Base-by-base conservation (phyloP, 2,888 invertebrate species). In the Drosophila buzzatii region DNA sequence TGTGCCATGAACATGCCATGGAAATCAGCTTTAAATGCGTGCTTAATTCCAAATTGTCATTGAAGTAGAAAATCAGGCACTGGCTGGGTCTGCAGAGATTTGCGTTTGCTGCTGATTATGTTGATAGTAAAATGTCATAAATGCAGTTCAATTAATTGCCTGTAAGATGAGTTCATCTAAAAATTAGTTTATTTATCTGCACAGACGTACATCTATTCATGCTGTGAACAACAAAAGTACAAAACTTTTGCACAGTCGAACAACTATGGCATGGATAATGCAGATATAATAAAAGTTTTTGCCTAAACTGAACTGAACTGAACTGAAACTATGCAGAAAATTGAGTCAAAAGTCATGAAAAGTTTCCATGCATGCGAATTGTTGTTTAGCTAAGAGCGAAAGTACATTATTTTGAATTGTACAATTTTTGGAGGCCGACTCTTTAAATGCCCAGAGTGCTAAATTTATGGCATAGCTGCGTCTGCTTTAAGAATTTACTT, bases 331-430 rank as follows among this genome's bases (percentile, higher is more conserved):
- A 66, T 73, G 73, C 65, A 49, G 70, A 63, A 73, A 76, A 77
- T 76, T 66, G 53, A 77, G 76, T 76, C 70, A 77, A 64, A 73
- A 77, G 73, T 73, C 76, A 66, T 58, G 45, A 20, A 73, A 76
- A 73, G 20, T 77, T 77, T 73, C 55, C 49, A 45, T 53, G 56
- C 57, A 76, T 64, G 58, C 33, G 60, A 57, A 63, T 64, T 75
- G 75, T 63, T 73, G 70, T 70, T 70, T 63, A 56, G 62, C 42
- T 57, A 42, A 61, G 39, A 31, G 60, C 53, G 35, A 41, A 27
- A 51, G 31, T 66, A 56, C 39, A 52, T 12, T 47, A 39, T 53
- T 42, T 69, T 31, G 35, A 37, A 58, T 49, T 62, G 33, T 33
- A n/a, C 9, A 45, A 39, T 53, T 49, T 39, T 39, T 16, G 16